A percentile compares a stretch with the other conserved stretches of the same genome.
Evolutionary conservation across 1,140 invertebrate genomes (phyloP).

Genomic region (Subanguina moxae): DNA sequence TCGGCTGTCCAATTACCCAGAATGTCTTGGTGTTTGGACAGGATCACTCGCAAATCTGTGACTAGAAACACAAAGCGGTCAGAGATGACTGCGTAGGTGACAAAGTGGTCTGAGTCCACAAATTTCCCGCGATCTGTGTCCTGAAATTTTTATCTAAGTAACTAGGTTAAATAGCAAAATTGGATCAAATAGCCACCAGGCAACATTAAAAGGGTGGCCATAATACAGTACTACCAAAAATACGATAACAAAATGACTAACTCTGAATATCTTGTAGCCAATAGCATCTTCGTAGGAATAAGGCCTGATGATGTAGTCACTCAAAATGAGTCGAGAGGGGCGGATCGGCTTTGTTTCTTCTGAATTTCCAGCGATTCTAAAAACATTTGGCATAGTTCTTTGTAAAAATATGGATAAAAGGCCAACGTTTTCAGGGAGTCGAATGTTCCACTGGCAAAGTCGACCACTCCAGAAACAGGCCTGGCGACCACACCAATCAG

Average conservation of each 20-base stretch:
- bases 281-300: conserved; percentile 79
- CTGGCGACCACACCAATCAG: conserved; percentile 86
- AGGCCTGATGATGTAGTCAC: conserved; percentile 77
- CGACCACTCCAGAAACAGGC: conserved; percentile 89
- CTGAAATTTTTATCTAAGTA: conserved; percentile 60
- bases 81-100: conserved; percentile 71
- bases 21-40: conserved; percentile 25
- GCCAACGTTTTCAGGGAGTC: conserved; percentile 79
- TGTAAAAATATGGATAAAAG: conserved; percentile 14
- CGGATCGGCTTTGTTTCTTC: conserved; percentile 75
- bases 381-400: too few relatives aligned
- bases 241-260: conserved; percentile 39
- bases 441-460: conserved; percentile 92
- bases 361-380: conserved; percentile 72
- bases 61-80: conserved; percentile 75
- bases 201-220: too few relatives aligned
- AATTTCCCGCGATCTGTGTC: conserved; percentile 83
- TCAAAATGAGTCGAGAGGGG: conserved; percentile 76
- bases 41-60: conserved; percentile 72
- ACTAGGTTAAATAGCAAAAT: conserved; percentile 19
- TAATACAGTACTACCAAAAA: too few relatives aligned
- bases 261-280: conserved; percentile 65
- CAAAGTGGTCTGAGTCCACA: conserved; percentile 77
- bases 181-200: too few relatives aligned
- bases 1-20: conserved; percentile 32